phyloP scores from a whole-genome alignment of 1,140 invertebrate species.

The Brachionus koreanus region DNA sequence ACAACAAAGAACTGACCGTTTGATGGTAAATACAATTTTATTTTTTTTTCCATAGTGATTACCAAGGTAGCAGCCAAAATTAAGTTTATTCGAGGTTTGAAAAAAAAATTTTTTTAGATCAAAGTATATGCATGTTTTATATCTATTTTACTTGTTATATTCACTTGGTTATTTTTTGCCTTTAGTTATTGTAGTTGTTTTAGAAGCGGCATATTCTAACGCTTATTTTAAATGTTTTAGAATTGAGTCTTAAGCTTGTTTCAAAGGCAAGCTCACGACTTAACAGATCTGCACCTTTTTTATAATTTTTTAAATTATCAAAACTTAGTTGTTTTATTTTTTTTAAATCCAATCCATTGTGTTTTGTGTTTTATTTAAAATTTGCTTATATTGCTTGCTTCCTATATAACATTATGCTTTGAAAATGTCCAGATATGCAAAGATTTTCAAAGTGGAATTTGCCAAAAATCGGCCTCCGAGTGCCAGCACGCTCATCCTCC shows the following conservation, averaged over 20 bases:
- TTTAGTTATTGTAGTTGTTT: background rate
- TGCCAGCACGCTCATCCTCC: conserved; percentile 96
- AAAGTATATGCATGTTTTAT: background rate
- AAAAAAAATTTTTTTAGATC: conserved; percentile 22
- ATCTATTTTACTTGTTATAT: background rate
- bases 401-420: background rate
- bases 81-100: background rate
- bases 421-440: conserved; percentile 77
- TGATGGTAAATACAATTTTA: conserved; percentile 17
- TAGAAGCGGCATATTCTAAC: background rate
- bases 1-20: conserved; percentile 35
- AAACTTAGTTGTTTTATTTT: conserved; percentile 37
- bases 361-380: conserved; percentile 29
- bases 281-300: conserved; percentile 21
- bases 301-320: background rate
- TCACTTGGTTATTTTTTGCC: background rate
- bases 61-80: background rate
- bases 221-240: background rate
- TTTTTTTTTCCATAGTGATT: background rate
- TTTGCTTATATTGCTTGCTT: conserved; percentile 33
- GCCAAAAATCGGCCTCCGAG: conserved; percentile 88
- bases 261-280: background rate
- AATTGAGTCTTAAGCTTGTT: background rate
- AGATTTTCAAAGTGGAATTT: conserved; percentile 93
- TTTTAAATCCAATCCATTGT: conserved; percentile 20